These are phyloP conservation scores for Caenorhabditis becei DNA, from an alignment of 2,888 invertebrate species.

Conservation along the genomic window DNA sequence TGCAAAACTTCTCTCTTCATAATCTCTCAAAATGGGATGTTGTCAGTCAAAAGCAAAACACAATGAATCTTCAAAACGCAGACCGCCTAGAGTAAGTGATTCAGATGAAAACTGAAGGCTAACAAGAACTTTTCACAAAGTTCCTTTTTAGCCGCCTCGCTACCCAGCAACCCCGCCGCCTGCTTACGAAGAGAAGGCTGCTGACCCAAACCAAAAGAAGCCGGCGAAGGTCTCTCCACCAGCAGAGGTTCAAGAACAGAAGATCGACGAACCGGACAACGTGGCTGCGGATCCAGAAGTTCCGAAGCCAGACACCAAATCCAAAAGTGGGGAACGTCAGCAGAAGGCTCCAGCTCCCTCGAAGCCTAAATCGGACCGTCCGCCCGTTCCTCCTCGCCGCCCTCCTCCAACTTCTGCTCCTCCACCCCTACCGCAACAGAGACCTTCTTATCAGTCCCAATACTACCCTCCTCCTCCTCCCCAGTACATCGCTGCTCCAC, in stretches of 20 bases:
- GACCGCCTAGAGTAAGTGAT: slow-evolving; percentile 12
- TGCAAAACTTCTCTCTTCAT: slow-evolving; percentile 32
- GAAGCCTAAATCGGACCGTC: background rate
- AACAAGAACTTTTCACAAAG: background rate
- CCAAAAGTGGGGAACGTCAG: no score
- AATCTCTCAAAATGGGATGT: slow-evolving; percentile 49
- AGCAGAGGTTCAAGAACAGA: background rate
- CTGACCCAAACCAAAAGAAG: slow-evolving; percentile 4
- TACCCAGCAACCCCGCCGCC: background rate
- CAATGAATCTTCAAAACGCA: slow-evolving; percentile 1
- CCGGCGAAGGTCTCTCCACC: background rate
- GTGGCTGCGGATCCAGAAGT: no score
- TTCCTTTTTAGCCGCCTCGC: background rate
- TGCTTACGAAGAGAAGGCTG: background rate
- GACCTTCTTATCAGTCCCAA: background rate
- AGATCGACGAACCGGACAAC: background rate
- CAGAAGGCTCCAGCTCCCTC: no score
- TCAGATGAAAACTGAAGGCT: background rate
- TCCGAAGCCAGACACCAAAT: no score
- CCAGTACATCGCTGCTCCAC: background rate
- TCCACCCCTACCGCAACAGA: slow-evolving; percentile 11
- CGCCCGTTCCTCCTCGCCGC: background rate
- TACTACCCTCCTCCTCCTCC: slow-evolving; percentile 14
- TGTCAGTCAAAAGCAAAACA: slow-evolving; percentile 40
- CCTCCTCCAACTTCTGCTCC: slow-evolving; percentile 5